phyloP scores from a whole-genome alignment of 2,113 vertebrate species.

The Psammodynastes pulverulentus region DNA sequence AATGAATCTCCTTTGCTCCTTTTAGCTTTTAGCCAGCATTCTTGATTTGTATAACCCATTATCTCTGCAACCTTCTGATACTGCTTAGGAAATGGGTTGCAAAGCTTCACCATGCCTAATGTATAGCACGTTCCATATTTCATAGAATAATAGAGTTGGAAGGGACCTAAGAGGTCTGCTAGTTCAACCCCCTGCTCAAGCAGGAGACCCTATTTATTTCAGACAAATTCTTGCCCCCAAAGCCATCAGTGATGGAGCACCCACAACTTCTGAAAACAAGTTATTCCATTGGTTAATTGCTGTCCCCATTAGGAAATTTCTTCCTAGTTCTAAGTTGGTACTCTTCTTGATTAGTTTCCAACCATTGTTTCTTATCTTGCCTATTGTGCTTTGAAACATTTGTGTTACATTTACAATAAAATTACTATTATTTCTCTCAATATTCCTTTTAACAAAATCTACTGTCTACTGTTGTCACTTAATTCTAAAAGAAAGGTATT shows the following conservation, averaged over 20 bases:
- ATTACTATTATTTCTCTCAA: not conserved
- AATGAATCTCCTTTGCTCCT: not conserved
- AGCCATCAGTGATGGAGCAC: not conserved
- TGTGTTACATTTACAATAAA: not conserved
- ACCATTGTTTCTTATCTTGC: not conserved
- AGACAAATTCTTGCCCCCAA: not conserved
- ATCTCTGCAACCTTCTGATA: not conserved
- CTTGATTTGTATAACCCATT: not conserved
- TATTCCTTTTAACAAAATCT: not conserved
- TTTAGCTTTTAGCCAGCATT: not conserved
- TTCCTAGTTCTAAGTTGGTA: not conserved
- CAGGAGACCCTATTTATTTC: not conserved
- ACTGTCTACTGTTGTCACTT: not conserved
- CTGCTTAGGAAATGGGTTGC: not conserved
- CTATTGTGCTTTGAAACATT: not conserved
- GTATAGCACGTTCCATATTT: not conserved
- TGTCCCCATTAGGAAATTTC: not conserved
- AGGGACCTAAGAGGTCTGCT: not conserved
- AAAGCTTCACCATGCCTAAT: not conserved
- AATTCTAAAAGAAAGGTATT: not conserved
- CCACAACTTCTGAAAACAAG: not conserved
- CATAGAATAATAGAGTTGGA: not conserved
- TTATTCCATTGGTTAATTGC: not conserved
- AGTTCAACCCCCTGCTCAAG: not conserved
- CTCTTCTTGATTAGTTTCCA: not conserved